These are phyloP conservation scores for Hirudinaria manillensis DNA, from an alignment of 2,888 invertebrate species.

Conservation along the genomic window DNA sequence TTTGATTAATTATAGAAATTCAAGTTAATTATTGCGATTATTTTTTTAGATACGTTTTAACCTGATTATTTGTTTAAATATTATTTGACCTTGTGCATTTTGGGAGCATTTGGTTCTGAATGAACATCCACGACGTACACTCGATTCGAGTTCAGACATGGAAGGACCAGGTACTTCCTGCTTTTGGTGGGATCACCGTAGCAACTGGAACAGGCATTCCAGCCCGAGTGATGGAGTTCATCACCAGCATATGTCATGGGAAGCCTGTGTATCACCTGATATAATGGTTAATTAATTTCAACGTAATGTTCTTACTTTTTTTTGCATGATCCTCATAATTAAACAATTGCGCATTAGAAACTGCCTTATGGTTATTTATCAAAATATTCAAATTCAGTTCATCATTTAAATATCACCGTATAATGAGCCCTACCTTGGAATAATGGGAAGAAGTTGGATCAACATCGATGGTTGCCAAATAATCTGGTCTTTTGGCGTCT, in stretches of 20 bases:
- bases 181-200: conserved; percentile 59
- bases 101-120: conserved; percentile 67
- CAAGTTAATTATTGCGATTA: neutral
- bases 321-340: no score
- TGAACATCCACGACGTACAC: conserved; percentile 73
- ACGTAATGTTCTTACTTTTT: no score
- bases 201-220: conserved; percentile 95
- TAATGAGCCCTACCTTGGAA: conserved; percentile 62
- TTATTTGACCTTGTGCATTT: conserved; percentile 44
- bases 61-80: neutral
- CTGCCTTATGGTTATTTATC: no score
- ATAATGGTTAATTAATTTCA: conserved; percentile 8
- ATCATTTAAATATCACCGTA: no score
- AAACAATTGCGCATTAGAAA: no score
- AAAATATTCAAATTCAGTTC: no score
- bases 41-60: neutral
- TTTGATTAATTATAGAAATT: no score
- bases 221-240: conserved; percentile 90
- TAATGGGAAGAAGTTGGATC: conserved; percentile 79
- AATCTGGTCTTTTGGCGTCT: conserved; percentile 67
- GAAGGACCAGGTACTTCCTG: conserved; percentile 75
- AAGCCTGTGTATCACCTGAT: conserved; percentile 78
- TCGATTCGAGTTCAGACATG: conserved; percentile 72
- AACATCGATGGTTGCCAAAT: conserved; percentile 83
- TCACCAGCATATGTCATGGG: conserved; percentile 72